Conservation (phyloP, 2,797 vertebrate species). For the Enteromius viviparus region DNA sequence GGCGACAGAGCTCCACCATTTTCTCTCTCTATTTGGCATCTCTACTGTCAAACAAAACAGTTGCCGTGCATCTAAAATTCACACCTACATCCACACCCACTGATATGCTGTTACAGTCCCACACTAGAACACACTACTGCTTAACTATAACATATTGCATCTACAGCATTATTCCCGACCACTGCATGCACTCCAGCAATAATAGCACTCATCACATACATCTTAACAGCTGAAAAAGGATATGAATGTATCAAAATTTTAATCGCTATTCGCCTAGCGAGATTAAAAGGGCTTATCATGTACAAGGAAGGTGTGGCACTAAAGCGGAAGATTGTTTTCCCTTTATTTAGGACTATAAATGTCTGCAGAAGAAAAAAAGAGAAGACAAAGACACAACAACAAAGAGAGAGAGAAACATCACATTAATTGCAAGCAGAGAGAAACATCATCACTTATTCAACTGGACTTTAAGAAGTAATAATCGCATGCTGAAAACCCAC, state of each 20-base stretch:
- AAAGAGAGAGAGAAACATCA: constrained; percentile 45
- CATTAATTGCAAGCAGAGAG: constrained; percentile 45
- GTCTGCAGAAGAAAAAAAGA: constrained; percentile 84
- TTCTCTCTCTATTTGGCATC: constrained; percentile 19
- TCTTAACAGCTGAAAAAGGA: constrained; percentile 82
- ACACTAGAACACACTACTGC: not conserved
- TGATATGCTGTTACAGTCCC: constrained; percentile 23
- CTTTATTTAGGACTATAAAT: constrained; percentile 99
- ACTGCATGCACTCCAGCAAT: constrained; percentile 13
- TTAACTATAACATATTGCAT: constrained; percentile 18
- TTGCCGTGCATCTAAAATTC: constrained; percentile 34
- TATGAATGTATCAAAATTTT: constrained; percentile 99
- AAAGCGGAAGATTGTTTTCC: constrained; percentile 99
- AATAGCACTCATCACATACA: not conserved
- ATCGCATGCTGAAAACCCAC: not conserved
- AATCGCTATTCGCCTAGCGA: constrained; percentile 98
- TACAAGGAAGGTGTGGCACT: constrained; percentile 99
- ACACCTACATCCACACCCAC: constrained; percentile 33
- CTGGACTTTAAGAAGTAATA: constrained; percentile 7
- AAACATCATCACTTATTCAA: constrained; percentile 6
- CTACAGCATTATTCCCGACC: constrained; percentile 3
- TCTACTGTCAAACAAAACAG: constrained; percentile 16
- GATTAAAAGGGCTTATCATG: constrained; percentile 99
- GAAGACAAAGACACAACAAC: constrained; percentile 34
- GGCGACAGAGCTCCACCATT: not conserved